Evolutionary conservation across 2,797 vertebrate genomes (phyloP).

Genomic region (Enteromius viviparus): DNA sequence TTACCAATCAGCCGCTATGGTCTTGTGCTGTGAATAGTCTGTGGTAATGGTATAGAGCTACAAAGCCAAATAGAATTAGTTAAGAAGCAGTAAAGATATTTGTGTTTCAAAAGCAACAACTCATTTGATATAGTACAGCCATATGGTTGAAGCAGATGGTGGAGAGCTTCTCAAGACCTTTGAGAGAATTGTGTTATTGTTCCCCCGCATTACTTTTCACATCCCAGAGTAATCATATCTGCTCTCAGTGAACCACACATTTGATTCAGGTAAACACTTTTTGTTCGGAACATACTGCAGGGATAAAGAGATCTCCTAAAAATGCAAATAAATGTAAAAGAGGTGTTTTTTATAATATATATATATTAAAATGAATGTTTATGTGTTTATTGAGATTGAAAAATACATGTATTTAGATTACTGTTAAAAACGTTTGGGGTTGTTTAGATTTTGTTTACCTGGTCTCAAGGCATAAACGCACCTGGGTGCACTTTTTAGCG

Average conservation of each 20-base stretch:
- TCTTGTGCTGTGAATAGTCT: neutral
- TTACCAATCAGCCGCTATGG: neutral
- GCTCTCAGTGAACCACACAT: neutral
- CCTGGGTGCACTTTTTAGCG: too few relatives aligned
- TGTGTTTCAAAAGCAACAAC: conserved; percentile 55
- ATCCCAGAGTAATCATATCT: conserved; percentile 30
- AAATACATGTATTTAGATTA: neutral
- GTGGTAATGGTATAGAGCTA: neutral
- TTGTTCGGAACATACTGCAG: neutral
- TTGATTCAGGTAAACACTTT: neutral
- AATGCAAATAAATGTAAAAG: neutral
- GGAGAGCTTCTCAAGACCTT: conserved; percentile 30
- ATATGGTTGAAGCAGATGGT: conserved; percentile 59
- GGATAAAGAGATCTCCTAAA: neutral
- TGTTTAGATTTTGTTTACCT: neutral
- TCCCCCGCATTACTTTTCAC: conserved; percentile 32
- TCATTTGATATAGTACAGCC: conserved; percentile 48
- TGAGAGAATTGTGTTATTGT: conserved; percentile 39
- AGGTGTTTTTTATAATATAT: neutral
- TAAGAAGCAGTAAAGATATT: conserved; percentile 41
- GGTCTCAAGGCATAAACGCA: too few relatives aligned
- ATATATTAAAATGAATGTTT: neutral
- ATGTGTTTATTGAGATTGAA: neutral
- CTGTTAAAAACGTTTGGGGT: neutral
- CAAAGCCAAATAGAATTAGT: conserved; percentile 14